These are phyloP conservation scores for Potamarius usumacintae DNA, from an alignment of 2,113 vertebrate species.

Conservation along the genomic window DNA sequence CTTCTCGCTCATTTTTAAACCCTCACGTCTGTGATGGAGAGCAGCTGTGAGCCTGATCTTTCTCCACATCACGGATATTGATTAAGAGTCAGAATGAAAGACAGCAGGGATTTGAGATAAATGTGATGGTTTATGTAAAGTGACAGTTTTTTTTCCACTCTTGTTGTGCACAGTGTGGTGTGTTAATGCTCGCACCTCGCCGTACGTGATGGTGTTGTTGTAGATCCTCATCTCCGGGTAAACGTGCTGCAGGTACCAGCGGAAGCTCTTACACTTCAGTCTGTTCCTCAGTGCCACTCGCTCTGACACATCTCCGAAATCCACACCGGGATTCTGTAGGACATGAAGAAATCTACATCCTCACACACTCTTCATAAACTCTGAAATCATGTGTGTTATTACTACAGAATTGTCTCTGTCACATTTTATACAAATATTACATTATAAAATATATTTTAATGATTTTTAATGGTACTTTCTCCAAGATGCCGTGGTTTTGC, in stretches of 20 bases:
- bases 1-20: neutral
- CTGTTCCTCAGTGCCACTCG: constrained; percentile 85
- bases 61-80: neutral
- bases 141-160: neutral
- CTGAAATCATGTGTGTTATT: neutral
- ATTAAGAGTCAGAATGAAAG: neutral
- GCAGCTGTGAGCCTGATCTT: neutral
- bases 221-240: constrained; percentile 97
- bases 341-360: neutral
- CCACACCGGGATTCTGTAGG: constrained; percentile 75
- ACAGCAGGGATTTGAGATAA: neutral
- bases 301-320: constrained; percentile 95
- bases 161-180: neutral
- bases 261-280: constrained; percentile 91
- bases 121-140: neutral
- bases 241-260: constrained; percentile 96
- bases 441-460: neutral
- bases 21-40: neutral
- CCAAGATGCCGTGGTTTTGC: no score
- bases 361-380: neutral
- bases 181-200: constrained; percentile 81
- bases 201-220: constrained; percentile 96
- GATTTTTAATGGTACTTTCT: neutral
- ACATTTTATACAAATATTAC: no score
- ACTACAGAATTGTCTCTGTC: neutral